These are phyloP conservation scores for Porphyrio hochstetteri DNA, from an alignment of 2,113 vertebrate genomes.

Conservation along the genomic window DNA sequence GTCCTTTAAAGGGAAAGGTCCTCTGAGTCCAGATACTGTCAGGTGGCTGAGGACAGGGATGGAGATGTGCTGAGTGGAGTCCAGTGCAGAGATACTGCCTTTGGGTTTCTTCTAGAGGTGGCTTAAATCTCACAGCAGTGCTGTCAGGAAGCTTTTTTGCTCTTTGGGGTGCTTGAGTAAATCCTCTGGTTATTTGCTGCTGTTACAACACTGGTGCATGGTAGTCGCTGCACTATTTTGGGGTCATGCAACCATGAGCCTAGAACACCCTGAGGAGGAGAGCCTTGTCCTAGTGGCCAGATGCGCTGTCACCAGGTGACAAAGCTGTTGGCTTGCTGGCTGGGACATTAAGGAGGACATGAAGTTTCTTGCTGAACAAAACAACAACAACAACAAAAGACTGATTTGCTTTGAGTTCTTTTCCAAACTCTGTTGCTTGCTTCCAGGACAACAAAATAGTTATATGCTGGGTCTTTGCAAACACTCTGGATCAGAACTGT, in stretches of 20 bases:
- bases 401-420: neutral
- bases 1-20: neutral
- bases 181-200: neutral
- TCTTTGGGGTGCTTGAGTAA: neutral
- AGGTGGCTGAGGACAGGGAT: neutral
- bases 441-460: neutral
- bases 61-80: neutral
- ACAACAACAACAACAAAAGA: neutral
- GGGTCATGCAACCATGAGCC: neutral
- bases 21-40: neutral
- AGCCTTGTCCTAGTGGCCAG: neutral
- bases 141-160: neutral
- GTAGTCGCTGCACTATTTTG: neutral
- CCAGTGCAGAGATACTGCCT: neutral
- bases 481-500: neutral
- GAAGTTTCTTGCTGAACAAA: neutral
- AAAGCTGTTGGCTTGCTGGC: neutral
- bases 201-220: neutral
- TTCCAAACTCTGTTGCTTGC: neutral
- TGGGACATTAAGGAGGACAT: neutral
- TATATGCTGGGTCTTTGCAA: rapidly evolving
- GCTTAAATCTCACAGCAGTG: neutral
- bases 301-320: neutral
- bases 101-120: neutral
- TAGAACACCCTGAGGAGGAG: neutral